Evolutionary conservation across 2,888 invertebrate genomes (phyloP), one percentile per base, ranked within the genome.

Genomic region (Neria commutata): DNA sequence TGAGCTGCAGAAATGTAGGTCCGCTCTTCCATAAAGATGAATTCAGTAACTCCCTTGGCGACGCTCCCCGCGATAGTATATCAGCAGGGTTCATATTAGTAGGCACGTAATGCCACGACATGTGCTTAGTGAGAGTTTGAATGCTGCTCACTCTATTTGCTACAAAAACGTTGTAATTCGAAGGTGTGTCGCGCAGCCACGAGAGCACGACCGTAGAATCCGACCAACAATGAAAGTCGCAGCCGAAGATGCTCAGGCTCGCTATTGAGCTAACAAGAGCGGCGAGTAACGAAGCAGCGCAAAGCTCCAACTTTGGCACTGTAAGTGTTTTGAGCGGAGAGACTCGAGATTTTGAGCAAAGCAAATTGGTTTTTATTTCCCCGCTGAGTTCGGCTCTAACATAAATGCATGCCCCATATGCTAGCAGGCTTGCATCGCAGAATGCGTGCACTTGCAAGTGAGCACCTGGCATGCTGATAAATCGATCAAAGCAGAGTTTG

Each of bases 371-470:
- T 46, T 19, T 14, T 1, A 26, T 29, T 3, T 3, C 17, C 33
- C 56, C 52, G 5, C 23, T 34, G 11, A 2, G 42, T 33, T 56
- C 17, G 2, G 53, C 46, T 42, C 50, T 25, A 48, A 56, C 19
- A n/a, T 60, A 60, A 5, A 60, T 24, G 23, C 56, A 54, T 23
- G 52, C 56, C 25, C 56, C 59, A 46, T 14, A 46, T 21, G 23
- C 46, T 8, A 10, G 8, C 16, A 46, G 6, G 16, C 21, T 46
- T 5, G 46, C 46, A 46, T 46, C 46, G 10, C 51, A 58, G 24
- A 61, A 58, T 48, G 29, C 55, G 33, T 61, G 56, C 3, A 62
- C 16, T 40, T 59, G 53, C 24, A 16, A 34, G 1, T 23, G 49
- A 29, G 45, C 19, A 26, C 19, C 6, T 1, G 51, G 45, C 10